Evolutionary conservation across 2,113 vertebrate species (phyloP).

Genomic region (Excalfactoria chinensis): DNA sequence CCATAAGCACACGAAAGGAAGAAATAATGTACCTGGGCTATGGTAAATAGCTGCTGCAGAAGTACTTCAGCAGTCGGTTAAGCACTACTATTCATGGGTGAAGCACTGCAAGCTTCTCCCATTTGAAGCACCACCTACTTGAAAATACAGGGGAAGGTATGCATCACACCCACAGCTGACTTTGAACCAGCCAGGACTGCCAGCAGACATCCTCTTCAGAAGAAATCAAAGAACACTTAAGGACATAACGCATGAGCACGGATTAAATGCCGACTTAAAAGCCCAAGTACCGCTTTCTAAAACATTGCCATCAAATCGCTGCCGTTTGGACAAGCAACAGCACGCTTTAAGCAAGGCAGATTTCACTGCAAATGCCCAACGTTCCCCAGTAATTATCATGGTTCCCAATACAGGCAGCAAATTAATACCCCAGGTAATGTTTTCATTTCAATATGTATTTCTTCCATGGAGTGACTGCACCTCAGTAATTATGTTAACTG

Average conservation of each 20-base stretch:
- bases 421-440: neutral
- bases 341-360: neutral
- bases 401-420: neutral
- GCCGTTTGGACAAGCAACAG: neutral
- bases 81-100: neutral
- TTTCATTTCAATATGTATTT: neutral
- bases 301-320: neutral
- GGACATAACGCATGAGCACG: rapidly evolving
- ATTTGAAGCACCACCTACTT: neutral
- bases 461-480: neutral
- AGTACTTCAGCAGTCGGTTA: rapidly evolving
- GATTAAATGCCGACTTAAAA: neutral
- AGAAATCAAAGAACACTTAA: neutral
- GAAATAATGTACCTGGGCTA: neutral
- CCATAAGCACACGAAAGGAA: neutral
- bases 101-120: neutral
- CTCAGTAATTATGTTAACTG: neutral
- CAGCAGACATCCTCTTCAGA: neutral
- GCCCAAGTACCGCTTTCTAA: neutral
- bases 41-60: neutral
- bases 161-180: neutral
- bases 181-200: neutral
- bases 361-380: neutral
- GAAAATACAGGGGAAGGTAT: neutral
- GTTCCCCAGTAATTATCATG: neutral